phyloP scores from a whole-genome alignment of 2,797 vertebrate genomes.

The Falco naumanni region DNA sequence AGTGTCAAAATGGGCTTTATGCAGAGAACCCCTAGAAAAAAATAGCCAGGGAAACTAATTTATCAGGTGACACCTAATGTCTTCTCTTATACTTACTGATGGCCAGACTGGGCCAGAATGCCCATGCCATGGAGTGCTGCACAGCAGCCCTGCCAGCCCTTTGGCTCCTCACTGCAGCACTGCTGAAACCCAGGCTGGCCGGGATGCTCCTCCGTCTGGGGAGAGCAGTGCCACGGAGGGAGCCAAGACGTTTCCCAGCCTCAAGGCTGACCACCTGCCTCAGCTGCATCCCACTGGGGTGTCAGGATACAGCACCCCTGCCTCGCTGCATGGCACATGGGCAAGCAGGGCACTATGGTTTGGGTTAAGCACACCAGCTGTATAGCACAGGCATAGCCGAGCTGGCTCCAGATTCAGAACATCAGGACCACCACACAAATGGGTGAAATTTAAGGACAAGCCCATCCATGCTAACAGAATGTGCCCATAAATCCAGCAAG shows the following conservation, averaged over 20 bases:
- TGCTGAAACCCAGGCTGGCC: not conserved
- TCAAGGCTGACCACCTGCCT: not conserved
- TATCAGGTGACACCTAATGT: not conserved
- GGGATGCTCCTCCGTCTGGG: not conserved
- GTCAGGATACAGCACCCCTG: not conserved
- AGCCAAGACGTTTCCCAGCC: not conserved
- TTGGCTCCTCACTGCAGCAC: not conserved
- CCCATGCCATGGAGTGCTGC: rapidly evolving
- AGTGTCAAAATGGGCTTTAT: not conserved
- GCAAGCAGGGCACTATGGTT: not conserved
- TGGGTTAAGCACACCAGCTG: not conserved
- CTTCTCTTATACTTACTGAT: not conserved
- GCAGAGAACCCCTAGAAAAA: not conserved
- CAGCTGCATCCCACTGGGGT: rapidly evolving
- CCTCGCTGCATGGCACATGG: not conserved
- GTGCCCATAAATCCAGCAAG: not conserved
- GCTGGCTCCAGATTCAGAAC: not conserved
- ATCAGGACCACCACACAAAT: not conserved
- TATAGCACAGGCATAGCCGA: rapidly evolving
- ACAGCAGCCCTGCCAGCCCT: not conserved
- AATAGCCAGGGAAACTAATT: not conserved
- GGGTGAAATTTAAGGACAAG: not conserved
- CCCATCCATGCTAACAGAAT: not conserved
- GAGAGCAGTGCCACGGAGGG: not conserved
- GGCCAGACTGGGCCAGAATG: not conserved